Conservation (phyloP, 2,113 vertebrate genomes). For the Pungitius pungitius region DNA sequence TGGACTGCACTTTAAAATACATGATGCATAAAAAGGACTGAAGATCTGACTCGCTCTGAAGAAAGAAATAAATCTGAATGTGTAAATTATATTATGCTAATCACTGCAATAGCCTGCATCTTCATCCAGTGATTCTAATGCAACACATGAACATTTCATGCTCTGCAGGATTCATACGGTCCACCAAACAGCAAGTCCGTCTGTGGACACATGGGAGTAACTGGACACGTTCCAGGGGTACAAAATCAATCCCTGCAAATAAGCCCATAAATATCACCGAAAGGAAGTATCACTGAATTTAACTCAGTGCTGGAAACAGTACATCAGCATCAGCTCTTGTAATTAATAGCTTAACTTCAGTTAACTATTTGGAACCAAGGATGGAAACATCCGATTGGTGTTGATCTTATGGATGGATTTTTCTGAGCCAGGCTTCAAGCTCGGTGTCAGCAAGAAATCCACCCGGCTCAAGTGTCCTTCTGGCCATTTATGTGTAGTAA, state of each 20-base stretch:
- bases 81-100: slow-evolving; percentile 41
- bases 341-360: slow-evolving; percentile 51
- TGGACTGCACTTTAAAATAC: neutral
- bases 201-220: slow-evolving; percentile 12
- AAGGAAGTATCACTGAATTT: slow-evolving; percentile 42
- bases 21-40: neutral
- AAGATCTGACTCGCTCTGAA: slow-evolving; percentile 9
- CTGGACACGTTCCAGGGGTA: slow-evolving; percentile 21
- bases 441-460: slow-evolving; percentile 53
- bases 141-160: slow-evolving; percentile 41
- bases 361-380: slow-evolving; percentile 39
- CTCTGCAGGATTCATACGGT: slow-evolving; percentile 31
- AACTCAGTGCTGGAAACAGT: slow-evolving; percentile 20
- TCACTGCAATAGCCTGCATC: slow-evolving; percentile 17
- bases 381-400: slow-evolving; percentile 34
- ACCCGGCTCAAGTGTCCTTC: slow-evolving; percentile 47
- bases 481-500: slow-evolving; percentile 53
- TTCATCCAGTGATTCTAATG: slow-evolving; percentile 21
- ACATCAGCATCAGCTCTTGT: slow-evolving; percentile 21
- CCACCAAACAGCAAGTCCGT: slow-evolving; percentile 26
- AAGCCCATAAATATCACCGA: slow-evolving; percentile 29
- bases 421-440: slow-evolving; percentile 40
- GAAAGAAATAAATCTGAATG: neutral
- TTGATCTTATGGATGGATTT: slow-evolving; percentile 43
- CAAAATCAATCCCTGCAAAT: slow-evolving; percentile 36